Evolutionary conservation across 2,888 invertebrate species (phyloP).

Genomic region (Gymnosoma rotundatum): DNA sequence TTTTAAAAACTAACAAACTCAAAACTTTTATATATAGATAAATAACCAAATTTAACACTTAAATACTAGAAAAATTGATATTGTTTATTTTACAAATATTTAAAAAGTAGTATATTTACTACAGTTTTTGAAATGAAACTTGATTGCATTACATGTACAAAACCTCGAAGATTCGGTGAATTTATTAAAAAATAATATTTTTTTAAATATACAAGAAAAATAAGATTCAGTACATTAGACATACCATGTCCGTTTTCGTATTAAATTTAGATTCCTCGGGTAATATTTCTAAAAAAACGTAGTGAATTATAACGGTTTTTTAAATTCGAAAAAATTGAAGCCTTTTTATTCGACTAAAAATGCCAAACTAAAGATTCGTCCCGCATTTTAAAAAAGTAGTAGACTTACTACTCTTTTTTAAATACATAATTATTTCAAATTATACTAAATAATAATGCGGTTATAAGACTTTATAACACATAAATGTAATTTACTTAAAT

Average conservation of each 20-base stretch:
- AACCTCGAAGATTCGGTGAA: neutral
- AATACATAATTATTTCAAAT: neutral
- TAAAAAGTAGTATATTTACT: too few relatives aligned
- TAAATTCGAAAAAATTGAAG: too few relatives aligned
- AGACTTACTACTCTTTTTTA: constrained; percentile 1
- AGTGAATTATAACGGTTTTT: constrained; percentile 1
- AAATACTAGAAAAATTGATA: too few relatives aligned
- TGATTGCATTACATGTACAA: neutral
- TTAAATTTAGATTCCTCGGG: too few relatives aligned
- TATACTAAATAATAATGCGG: too few relatives aligned
- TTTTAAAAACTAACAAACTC: too few relatives aligned
- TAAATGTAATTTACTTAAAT: neutral
- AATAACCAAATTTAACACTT: too few relatives aligned
- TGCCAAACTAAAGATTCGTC: neutral
- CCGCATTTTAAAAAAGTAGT: neutral
- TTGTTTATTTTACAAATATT: too few relatives aligned
- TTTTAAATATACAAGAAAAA: neutral
- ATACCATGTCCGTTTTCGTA: too few relatives aligned
- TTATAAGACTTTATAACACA: neutral
- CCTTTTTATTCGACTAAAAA: neutral
- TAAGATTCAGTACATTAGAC: too few relatives aligned
- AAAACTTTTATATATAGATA: too few relatives aligned
- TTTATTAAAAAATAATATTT: neutral
- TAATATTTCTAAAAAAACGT: neutral
- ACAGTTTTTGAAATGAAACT: too few relatives aligned